Evolutionary conservation across 2,113 vertebrate genomes (phyloP), one percentile per base, ranked within the genome.

Genomic region (Austrofundulus limnaeus): DNA sequence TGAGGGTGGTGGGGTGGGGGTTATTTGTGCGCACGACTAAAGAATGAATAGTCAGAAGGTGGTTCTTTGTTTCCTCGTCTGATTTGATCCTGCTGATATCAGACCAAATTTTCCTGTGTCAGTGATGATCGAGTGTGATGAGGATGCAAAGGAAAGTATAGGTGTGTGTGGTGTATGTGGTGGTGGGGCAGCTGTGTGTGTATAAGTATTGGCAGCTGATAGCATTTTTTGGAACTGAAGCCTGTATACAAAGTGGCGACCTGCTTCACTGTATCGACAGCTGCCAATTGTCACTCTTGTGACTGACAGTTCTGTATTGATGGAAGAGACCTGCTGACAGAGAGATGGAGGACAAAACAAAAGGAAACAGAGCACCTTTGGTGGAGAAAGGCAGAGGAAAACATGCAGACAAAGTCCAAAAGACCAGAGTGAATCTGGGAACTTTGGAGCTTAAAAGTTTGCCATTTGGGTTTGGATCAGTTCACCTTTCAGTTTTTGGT

Each of bases 251-350:
- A 68, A 78, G 57, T 69, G 76, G 62, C 42, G 51, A 66, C 55
- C 77, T 72, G 72, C 67, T 78, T 31, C 61, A 19, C 61, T 53
- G 21, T 74, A 90, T 90, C 78, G 88, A 88, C 86, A 88, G 84
- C 80, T 87, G 88, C 86, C 86, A 84, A 90, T 90, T 90, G 88
- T 88, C 72, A 71, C 77, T 77, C 10, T 42, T 21, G 23, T 86
- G 88, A 90, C 77, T 85, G 87, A 88, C 88, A 86, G 84, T 61
- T 74, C 25, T 72, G 75, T 90, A 90, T 90, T 87, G 88, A 90
- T 80, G 84, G 84, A 84, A 61, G 8, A 79, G 73, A 85, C 70
- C 63, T 85, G 85, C 82, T 81, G 86, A 88, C 82, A 61, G 76
- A 81, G 78, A 72, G 74, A 82, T 31, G 78, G 76, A 82, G 76